Conservation (phyloP, 2,888 invertebrate species). For the Hyppa rectilinea region DNA sequence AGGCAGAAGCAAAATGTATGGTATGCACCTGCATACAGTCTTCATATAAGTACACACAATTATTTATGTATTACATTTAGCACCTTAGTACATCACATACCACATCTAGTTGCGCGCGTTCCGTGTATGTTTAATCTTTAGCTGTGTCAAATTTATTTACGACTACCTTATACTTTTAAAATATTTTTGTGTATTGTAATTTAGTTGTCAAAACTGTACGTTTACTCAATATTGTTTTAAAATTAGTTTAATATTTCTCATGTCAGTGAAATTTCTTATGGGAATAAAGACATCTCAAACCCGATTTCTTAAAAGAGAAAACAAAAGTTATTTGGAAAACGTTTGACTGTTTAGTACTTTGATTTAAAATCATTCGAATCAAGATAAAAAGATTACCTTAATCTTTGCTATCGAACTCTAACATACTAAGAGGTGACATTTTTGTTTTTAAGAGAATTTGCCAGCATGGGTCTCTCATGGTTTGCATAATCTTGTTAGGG, state of each 20-base stretch:
- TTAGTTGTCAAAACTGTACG: no score
- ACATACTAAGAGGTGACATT: conserved; percentile 17
- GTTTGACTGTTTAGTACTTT: conserved; percentile 35
- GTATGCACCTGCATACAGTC: not conserved
- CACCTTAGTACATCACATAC: no score
- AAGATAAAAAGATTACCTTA: conserved; percentile 35
- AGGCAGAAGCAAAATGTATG: not conserved
- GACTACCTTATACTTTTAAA: no score
- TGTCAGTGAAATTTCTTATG: no score
- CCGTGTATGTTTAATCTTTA: no score
- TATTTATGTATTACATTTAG: no score
- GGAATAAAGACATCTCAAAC: no score
- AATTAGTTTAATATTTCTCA: no score
- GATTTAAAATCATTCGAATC: conserved; percentile 29
- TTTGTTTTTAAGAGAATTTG: not conserved
- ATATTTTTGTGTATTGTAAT: no score
- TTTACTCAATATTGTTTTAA: no score
- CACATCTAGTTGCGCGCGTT: no score
- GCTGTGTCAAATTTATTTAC: no score
- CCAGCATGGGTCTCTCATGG: not conserved
- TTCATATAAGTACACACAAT: not conserved
- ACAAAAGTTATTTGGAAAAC: conserved; percentile 15
- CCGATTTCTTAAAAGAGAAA: conserved; percentile 2
- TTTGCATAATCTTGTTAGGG: not conserved
- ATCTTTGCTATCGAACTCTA: conserved; percentile 30